A percentile compares a stretch with the other conserved stretches of the same genome.
phyloP scores from a whole-genome alignment of 1,140 invertebrate species.

The Drosophila ercepeae region DNA sequence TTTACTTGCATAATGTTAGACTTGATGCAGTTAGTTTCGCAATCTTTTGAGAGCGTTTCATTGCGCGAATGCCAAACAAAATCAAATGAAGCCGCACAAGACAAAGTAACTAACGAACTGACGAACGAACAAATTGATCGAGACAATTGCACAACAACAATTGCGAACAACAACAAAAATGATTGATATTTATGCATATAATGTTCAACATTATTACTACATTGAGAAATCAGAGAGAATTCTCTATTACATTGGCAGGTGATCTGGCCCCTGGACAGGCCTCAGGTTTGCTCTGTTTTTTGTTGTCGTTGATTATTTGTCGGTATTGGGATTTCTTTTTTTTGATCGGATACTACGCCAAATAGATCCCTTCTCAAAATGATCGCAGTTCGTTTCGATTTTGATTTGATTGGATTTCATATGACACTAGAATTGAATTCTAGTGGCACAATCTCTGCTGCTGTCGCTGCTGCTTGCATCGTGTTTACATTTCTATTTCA shows the following conservation, averaged over 20 bases:
- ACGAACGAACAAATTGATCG: slow-evolving; percentile 55
- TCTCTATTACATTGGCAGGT: slow-evolving; percentile 39
- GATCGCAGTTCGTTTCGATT: slow-evolving; percentile 43
- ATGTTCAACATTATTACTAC: slow-evolving; percentile 37
- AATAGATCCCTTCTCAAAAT: slow-evolving; percentile 31
- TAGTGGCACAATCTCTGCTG: slow-evolving; percentile 42
- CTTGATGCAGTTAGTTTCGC: slow-evolving; percentile 37
- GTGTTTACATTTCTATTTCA: slow-evolving; percentile 1
- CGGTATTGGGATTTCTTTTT: neutral
- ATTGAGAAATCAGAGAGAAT: slow-evolving; percentile 9
- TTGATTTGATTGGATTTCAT: slow-evolving; percentile 25
- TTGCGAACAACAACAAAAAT: slow-evolving; percentile 57
- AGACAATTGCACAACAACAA: slow-evolving; percentile 60
- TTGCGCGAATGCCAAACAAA: slow-evolving; percentile 33
- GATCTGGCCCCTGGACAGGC: slow-evolving; percentile 3
- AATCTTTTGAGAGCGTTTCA: slow-evolving; percentile 34
- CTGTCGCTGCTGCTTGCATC: slow-evolving; percentile 34
- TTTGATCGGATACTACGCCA: slow-evolving; percentile 17
- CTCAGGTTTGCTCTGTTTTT: slow-evolving; percentile 10
- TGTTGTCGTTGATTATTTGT: slow-evolving; percentile 4
- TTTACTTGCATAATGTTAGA: slow-evolving; percentile 8
- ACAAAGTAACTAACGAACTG: slow-evolving; percentile 56
- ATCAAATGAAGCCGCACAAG: slow-evolving; percentile 59
- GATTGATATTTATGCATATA: slow-evolving; percentile 42
- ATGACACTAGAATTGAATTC: slow-evolving; percentile 27